Evolutionary conservation across 2,888 invertebrate genomes (phyloP), one percentile per base, ranked within the genome.

Genomic region (Onthophagus sagittarius): DNA sequence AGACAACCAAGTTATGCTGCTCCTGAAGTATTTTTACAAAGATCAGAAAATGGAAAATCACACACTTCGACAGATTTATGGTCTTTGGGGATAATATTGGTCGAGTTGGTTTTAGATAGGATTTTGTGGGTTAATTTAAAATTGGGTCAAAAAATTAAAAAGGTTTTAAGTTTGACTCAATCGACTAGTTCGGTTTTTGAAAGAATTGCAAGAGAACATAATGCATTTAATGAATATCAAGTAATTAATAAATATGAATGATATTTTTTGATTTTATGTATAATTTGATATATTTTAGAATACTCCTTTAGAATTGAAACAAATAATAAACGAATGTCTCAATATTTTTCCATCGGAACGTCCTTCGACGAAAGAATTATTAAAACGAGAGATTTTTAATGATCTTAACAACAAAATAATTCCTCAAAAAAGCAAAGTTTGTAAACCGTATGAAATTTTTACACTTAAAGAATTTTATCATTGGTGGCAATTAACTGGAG

Each of bases 401-500:
- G 81, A 84, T 33, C 83, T 84, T 78, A 78, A 82, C 15, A 77
- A 78, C 53, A 78, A 75, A 31, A 79, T 81, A 74, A 73, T 74
- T 15, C 79, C 78, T 31, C 81, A 83, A 13, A 82, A 79, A 5
- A 82, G 84, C 73, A 83, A 84, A 75, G 81, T 83, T 71, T 81
- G 80, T 65, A 77, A 81, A 75, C 79, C 80, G 0, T 85, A 82
- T 75, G 81, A 84, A 77, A 81, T 82, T 15, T 85, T 85, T 74
- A 85, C 91, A 9, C 86, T 98, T 77, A 91, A 93, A 76, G 95
- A 97, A 82, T 88, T 97, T 31, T 99, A 97, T 84, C 94, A 97
- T 83, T 90, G 97, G 86, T 99, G 99, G 99, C 94, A 95, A 83
- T 84, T 99, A 73, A 95, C 98, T 14, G 99, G 99, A 0, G 98